Conservation (phyloP, 2,113 vertebrate species). For the Grammomys surdaster region DNA sequence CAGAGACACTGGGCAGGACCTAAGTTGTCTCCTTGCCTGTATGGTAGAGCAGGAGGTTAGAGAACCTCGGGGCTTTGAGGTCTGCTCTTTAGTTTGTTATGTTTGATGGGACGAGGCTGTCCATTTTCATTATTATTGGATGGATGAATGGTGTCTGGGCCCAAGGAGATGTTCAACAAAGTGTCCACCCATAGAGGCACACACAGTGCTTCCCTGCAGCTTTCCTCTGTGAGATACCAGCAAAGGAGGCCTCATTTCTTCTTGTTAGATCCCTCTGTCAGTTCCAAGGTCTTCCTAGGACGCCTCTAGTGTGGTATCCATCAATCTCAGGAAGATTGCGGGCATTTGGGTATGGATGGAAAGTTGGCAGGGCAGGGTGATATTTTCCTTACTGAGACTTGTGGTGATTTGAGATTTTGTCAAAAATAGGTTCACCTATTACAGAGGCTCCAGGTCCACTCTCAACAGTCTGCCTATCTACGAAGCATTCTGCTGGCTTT, state of each 20-base stretch:
- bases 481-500: not conserved
- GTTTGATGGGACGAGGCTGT: not conserved
- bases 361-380: not conserved
- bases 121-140: not conserved
- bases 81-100: not conserved
- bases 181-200: rapidly evolving
- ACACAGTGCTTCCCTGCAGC: rapidly evolving
- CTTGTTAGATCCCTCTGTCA: not conserved
- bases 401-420: not conserved
- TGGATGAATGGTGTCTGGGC: not conserved
- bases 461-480: not conserved
- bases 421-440: conserved; percentile 2
- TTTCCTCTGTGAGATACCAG: not conserved
- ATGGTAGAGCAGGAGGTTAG: not conserved
- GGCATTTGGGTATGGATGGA: not conserved
- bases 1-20: not conserved
- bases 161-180: not conserved
- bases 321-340: not conserved
- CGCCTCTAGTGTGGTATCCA: not conserved
- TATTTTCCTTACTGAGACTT: not conserved
- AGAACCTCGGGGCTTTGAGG: not conserved
- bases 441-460: not conserved
- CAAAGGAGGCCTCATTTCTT: not conserved
- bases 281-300: not conserved
- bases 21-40: not conserved